Conservation (phyloP, 2,113 vertebrate species). For the Periophthalmodon schlosseri region DNA sequence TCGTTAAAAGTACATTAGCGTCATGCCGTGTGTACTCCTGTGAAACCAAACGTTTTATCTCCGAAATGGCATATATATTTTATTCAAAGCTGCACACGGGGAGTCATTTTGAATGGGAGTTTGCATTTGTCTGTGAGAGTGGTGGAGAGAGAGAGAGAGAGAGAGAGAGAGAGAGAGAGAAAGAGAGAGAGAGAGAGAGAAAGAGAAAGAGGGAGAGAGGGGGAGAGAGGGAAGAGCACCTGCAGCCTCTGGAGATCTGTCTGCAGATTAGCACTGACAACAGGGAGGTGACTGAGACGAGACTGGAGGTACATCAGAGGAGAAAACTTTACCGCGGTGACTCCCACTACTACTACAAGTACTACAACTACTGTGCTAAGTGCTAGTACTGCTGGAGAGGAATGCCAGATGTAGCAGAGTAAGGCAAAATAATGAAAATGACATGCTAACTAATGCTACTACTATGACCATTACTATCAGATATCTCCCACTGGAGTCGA, state of each 20-base stretch:
- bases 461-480: background rate
- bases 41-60: constrained; percentile 44
- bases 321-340: background rate
- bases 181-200: too few relatives aligned
- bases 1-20: constrained; percentile 69
- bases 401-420: background rate
- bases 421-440: background rate
- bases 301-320: background rate
- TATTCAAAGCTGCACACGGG: constrained; percentile 5
- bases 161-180: too few relatives aligned
- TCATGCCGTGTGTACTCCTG: constrained; percentile 28
- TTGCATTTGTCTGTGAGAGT: constrained; percentile 22
- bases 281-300: background rate
- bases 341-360: background rate
- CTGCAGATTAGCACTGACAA: constrained; percentile 10
- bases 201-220: too few relatives aligned
- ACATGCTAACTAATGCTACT: background rate
- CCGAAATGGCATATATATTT: constrained; percentile 33
- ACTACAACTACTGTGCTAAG: background rate
- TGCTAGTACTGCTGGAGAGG: background rate
- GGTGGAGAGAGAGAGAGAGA: constrained; percentile 11
- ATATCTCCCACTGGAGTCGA: background rate
- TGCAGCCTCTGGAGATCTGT: constrained; percentile 22
- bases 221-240: constrained; percentile 15
- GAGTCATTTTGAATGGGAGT: constrained; percentile 30